Evolutionary conservation across 2,113 vertebrate genomes (phyloP).

Genomic region (Menura novaehollandiae): DNA sequence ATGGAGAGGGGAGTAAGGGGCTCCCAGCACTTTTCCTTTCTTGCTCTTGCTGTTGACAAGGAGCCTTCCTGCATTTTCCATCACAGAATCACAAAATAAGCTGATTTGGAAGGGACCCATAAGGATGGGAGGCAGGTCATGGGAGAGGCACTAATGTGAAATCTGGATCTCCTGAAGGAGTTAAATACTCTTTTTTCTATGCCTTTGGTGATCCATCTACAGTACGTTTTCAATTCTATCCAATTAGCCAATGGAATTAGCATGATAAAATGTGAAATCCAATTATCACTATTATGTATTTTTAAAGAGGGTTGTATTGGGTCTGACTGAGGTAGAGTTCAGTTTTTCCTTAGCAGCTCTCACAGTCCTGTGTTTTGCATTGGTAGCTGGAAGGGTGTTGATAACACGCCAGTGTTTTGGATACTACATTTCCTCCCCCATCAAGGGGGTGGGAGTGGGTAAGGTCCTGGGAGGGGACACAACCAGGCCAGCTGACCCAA

Average conservation of each 20-base stretch:
- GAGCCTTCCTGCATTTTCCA: not conserved
- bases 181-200: not conserved
- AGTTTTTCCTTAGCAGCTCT: too few species aligned
- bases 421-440: too few species aligned
- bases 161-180: not conserved
- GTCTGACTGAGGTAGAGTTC: too few species aligned
- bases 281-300: not conserved
- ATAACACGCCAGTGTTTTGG: too few species aligned
- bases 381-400: too few species aligned
- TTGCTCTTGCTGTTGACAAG: not conserved
- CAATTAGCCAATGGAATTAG: not conserved
- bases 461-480: too few species aligned
- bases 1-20: fast-evolving
- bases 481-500: too few species aligned
- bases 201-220: not conserved
- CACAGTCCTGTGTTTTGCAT: too few species aligned
- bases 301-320: too few species aligned
- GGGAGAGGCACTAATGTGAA: not conserved
- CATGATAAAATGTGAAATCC: not conserved
- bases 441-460: too few species aligned
- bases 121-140: not conserved
- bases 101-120: not conserved
- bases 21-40: not conserved
- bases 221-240: not conserved
- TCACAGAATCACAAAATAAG: not conserved